Percentiles rank a stretch among this genome's conserved stretches.
Evolutionary conservation across 2,797 vertebrate species (phyloP).

Genomic region (Cygnus olor): DNA sequence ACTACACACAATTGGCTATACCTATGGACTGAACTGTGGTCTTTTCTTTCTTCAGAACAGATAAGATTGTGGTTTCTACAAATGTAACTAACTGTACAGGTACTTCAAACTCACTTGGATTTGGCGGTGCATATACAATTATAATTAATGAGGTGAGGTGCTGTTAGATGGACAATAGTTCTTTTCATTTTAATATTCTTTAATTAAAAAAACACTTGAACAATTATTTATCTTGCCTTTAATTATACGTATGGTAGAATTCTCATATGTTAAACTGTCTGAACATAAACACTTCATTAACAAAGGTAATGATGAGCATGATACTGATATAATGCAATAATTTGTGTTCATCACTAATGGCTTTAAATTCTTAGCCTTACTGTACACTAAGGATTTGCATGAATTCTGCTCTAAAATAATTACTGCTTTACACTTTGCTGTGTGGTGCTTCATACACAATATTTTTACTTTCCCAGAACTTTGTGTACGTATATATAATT

Average conservation of each 20-base stretch:
- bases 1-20: neutral
- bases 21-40: neutral
- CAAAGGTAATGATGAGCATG: neutral
- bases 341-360: neutral
- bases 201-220: neutral
- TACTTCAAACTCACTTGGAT: conserved; percentile 74
- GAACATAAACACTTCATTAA: neutral
- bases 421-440: neutral
- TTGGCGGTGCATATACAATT: conserved; percentile 86
- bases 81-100: conserved; percentile 42
- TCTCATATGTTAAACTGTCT: neutral
- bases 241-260: neutral
- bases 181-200: neutral
- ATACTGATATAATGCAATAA: neutral
- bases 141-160: conserved; percentile 76
- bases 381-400: neutral
- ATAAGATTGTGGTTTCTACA: neutral
- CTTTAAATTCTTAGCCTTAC: neutral
- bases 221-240: neutral
- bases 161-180: neutral
- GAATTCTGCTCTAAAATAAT: neutral
- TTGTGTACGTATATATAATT: neutral
- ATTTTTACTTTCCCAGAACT: neutral
- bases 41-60: conserved; percentile 19
- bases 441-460: neutral